phyloP scores from a whole-genome alignment of 2,113 vertebrate genomes.

The Daboia siamensis region DNA sequence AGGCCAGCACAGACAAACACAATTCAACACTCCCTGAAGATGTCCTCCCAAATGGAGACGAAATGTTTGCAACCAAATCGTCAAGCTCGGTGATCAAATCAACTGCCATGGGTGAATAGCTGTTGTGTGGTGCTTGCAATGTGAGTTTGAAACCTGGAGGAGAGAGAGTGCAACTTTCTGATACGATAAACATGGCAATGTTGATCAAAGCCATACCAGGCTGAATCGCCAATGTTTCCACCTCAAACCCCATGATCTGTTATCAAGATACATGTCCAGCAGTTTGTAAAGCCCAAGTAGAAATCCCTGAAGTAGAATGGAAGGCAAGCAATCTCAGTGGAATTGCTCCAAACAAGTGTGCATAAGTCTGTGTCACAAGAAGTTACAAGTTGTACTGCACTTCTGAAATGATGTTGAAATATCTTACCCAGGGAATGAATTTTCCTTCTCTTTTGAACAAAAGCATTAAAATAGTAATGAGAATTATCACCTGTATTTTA shows the following conservation, averaged over 20 bases:
- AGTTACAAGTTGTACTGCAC: neutral
- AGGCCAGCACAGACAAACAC: too few species aligned
- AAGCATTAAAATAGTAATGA: conserved; percentile 25
- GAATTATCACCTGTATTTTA: conserved; percentile 58
- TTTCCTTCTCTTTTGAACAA: neutral
- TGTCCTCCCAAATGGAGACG: too few species aligned
- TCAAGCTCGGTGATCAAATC: too few species aligned
- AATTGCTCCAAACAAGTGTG: neutral
- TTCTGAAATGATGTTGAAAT: conserved; percentile 4
- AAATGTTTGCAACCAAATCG: too few species aligned
- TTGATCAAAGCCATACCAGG: neutral
- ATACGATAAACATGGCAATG: neutral
- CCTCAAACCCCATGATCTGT: neutral
- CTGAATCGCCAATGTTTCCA: neutral
- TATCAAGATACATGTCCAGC: neutral
- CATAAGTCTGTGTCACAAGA: neutral
- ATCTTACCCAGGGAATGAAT: neutral
- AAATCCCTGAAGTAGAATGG: neutral
- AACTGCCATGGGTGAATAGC: too few species aligned
- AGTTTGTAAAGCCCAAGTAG: neutral
- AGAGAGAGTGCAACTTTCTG: neutral
- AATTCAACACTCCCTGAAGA: too few species aligned
- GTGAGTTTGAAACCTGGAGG: neutral
- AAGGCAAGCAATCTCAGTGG: neutral
- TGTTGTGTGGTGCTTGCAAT: neutral